Percentiles rank a stretch among this genome's conserved stretches.
Evolutionary conservation across 2,113 vertebrate genomes (phyloP).

Genomic region (Desmodus rotundus): DNA sequence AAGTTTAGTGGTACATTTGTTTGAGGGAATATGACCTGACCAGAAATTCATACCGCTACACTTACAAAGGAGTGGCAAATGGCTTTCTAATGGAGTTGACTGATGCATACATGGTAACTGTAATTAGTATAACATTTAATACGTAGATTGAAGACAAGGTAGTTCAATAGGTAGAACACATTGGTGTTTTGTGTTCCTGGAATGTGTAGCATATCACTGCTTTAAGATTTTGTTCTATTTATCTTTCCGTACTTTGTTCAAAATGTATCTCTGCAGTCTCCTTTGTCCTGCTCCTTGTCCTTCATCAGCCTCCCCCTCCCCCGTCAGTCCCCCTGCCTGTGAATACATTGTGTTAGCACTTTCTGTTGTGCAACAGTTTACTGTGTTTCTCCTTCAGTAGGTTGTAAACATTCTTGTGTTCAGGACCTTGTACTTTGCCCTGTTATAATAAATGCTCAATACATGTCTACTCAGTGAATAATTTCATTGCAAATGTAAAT

Average conservation of each 20-base stretch:
- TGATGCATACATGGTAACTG: neutral
- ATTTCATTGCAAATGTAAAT: neutral
- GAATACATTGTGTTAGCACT: neutral
- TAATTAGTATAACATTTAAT: neutral
- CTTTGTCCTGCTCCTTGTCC: neutral
- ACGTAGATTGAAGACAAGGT: neutral
- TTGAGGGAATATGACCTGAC: neutral
- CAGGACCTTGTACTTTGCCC: neutral
- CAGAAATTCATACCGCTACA: neutral
- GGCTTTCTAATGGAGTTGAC: neutral
- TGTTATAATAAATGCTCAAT: neutral
- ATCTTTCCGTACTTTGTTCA: neutral
- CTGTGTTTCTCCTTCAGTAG: neutral
- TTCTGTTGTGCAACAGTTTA: neutral
- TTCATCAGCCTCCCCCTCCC: neutral
- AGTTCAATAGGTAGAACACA: neutral
- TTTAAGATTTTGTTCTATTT: neutral
- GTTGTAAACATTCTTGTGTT: neutral
- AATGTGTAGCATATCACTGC: neutral
- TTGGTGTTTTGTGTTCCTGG: neutral
- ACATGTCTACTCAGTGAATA: neutral
- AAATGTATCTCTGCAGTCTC: neutral
- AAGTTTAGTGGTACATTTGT: neutral
- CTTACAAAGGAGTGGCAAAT: neutral
- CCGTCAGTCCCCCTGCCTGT: fast-evolving